phyloP scores from a whole-genome alignment of 2,113 vertebrate genomes.

The Smithornis capensis region DNA sequence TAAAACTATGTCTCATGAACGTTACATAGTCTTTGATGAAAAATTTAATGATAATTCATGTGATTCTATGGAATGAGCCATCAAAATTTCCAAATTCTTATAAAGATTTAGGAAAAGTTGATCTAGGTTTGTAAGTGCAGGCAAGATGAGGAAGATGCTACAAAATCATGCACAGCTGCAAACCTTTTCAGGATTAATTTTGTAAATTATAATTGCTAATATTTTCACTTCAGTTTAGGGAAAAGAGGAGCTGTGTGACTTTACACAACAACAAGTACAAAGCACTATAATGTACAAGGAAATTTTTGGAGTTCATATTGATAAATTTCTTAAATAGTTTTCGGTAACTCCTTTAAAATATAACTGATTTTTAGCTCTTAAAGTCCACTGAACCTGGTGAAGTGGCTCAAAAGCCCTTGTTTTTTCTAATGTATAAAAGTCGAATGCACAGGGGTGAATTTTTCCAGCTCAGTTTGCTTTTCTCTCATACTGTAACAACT shows the following conservation, averaged over 20 bases:
- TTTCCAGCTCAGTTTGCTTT: not conserved
- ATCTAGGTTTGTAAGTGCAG: not conserved
- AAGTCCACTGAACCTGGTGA: not conserved
- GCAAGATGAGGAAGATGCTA: not conserved
- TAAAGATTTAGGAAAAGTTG: not conserved
- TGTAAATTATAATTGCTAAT: not conserved
- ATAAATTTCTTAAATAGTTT: not conserved
- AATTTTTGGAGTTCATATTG: not conserved
- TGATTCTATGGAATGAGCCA: not conserved
- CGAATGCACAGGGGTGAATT: not conserved
- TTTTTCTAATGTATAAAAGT: not conserved
- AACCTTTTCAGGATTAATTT: not conserved
- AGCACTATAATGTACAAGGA: not conserved
- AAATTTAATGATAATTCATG: not conserved
- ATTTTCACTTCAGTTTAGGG: not conserved
- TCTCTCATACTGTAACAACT: not conserved
- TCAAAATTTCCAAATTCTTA: not conserved
- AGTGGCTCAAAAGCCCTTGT: not conserved
- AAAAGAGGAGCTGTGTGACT: not conserved
- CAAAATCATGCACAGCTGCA: not conserved
- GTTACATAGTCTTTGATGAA: not conserved
- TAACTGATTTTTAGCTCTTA: not conserved
- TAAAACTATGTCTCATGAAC: not conserved
- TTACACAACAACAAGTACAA: not conserved
- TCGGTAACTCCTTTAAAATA: not conserved